A percentile compares a stretch with the other conserved stretches of the same genome.
These are phyloP conservation scores for Solen grandis DNA, from an alignment of 1,140 invertebrate genomes.

Conservation along the genomic window DNA sequence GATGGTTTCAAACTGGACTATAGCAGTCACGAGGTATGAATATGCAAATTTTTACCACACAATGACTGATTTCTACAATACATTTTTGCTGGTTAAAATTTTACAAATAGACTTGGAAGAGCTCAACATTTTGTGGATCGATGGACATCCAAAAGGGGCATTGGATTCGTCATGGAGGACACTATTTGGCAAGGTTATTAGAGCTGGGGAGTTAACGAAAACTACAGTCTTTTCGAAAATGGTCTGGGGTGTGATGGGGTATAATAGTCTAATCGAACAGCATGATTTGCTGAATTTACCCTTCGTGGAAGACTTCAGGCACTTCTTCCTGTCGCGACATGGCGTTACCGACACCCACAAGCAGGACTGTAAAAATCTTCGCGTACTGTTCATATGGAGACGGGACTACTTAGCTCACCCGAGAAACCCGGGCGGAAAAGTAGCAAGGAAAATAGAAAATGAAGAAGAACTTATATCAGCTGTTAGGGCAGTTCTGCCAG, in stretches of 20 bases:
- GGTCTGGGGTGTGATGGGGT: constrained; percentile 73
- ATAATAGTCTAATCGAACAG: constrained; percentile 71
- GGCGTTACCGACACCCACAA: constrained; percentile 22
- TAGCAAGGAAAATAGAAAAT: constrained; percentile 74
- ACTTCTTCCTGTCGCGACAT: constrained; percentile 71
- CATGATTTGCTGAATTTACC: constrained; percentile 56
- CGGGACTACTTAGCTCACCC: constrained; percentile 78
- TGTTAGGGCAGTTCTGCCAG: constrained; percentile 33
- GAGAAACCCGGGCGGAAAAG: constrained; percentile 72
- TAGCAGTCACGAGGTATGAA: constrained; percentile 74
- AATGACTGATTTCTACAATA: too few relatives aligned
- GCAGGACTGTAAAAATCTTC: constrained; percentile 67
- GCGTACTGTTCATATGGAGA: constrained; percentile 75
- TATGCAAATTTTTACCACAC: constrained; percentile 79
- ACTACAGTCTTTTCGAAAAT: constrained; percentile 61
- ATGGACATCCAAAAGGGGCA: constrained; percentile 73
- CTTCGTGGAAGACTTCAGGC: constrained; percentile 74
- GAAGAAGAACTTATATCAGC: constrained; percentile 66
- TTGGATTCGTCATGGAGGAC: constrained; percentile 72
- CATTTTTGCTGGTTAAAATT: constrained; percentile 73
- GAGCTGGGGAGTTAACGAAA: constrained; percentile 54
- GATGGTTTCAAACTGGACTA: constrained; percentile 41
- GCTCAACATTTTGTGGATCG: constrained; percentile 71
- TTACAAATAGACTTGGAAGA: constrained; percentile 67
- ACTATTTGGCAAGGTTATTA: constrained; percentile 65